phyloP scores from a whole-genome alignment of 2,797 vertebrate genomes.

The Brachyalestes nurse region DNA sequence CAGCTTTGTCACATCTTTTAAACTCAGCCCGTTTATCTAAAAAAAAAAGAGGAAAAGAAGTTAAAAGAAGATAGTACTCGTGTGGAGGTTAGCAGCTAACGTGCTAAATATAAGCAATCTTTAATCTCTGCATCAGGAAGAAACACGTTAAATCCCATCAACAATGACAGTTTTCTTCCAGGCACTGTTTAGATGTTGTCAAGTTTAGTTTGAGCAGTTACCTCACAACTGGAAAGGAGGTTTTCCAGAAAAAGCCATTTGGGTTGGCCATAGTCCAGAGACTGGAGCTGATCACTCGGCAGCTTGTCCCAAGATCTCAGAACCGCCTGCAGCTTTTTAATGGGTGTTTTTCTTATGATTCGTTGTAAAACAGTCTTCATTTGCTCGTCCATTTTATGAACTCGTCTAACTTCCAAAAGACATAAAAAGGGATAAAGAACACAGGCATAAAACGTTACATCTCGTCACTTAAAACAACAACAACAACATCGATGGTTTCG shows the following conservation, averaged over 20 bases:
- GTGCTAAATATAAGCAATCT: no score
- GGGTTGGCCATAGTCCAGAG: slow-evolving; percentile 72
- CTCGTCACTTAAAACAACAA: not conserved
- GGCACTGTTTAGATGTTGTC: not conserved
- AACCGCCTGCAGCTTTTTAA: slow-evolving; percentile 65
- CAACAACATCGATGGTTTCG: not conserved
- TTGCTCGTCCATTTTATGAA: slow-evolving; percentile 77
- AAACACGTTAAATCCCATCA: not conserved
- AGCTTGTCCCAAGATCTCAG: slow-evolving; percentile 85
- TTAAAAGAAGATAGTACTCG: no score
- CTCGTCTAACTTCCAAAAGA: not conserved
- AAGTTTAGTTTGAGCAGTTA: slow-evolving; percentile 55
- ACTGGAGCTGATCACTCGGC: slow-evolving; percentile 70
- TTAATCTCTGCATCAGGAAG: no score
- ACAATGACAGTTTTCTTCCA: not conserved
- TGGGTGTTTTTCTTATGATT: slow-evolving; percentile 80
- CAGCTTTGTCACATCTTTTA: slow-evolving; percentile 83
- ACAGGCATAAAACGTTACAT: not conserved
- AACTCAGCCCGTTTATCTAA: slow-evolving; percentile 78
- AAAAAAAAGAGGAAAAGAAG: not conserved
- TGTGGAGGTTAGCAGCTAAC: not conserved
- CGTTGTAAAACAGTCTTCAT: slow-evolving; percentile 78
- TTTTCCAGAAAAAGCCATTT: slow-evolving; percentile 78
- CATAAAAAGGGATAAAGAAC: not conserved
- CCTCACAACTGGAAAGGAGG: slow-evolving; percentile 81